Evolutionary conservation across 2,113 vertebrate genomes (phyloP).

Genomic region (Chamaetylas fuelleborni): DNA sequence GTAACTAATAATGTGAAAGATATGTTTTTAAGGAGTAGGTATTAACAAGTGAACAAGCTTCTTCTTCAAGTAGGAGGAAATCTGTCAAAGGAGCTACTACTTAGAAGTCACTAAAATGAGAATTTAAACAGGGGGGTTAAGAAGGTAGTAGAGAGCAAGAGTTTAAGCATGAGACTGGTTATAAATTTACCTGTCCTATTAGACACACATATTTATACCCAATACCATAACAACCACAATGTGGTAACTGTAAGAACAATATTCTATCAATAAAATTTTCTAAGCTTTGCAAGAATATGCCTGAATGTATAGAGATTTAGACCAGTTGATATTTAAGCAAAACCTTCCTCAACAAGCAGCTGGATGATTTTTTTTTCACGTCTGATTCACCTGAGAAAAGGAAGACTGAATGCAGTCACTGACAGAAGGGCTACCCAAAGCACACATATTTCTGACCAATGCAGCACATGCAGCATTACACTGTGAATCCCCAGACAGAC

Average conservation of each 20-base stretch:
- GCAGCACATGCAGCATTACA: neutral
- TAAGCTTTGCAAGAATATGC: neutral
- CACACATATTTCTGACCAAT: neutral
- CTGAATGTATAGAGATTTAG: neutral
- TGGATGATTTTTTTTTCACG: neutral
- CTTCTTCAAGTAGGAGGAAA: neutral
- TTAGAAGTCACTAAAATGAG: neutral
- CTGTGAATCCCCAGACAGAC: neutral
- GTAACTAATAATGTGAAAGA: neutral
- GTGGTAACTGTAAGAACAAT: neutral
- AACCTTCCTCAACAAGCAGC: neutral
- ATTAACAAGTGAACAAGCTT: neutral
- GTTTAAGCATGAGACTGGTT: neutral
- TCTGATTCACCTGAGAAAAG: neutral
- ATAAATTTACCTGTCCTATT: neutral
- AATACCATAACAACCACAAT: neutral
- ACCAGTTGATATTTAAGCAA: neutral
- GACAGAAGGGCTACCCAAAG: neutral
- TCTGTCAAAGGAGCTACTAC: neutral
- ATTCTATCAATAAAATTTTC: neutral
- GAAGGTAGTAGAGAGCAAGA: neutral
- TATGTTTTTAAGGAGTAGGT: neutral
- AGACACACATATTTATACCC: neutral
- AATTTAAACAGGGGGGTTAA: neutral
- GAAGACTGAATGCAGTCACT: neutral